Percentiles rank a stretch among this genome's conserved stretches.
Conservation (phyloP, 2,113 vertebrate species). For the Morone chrysops region DNA sequence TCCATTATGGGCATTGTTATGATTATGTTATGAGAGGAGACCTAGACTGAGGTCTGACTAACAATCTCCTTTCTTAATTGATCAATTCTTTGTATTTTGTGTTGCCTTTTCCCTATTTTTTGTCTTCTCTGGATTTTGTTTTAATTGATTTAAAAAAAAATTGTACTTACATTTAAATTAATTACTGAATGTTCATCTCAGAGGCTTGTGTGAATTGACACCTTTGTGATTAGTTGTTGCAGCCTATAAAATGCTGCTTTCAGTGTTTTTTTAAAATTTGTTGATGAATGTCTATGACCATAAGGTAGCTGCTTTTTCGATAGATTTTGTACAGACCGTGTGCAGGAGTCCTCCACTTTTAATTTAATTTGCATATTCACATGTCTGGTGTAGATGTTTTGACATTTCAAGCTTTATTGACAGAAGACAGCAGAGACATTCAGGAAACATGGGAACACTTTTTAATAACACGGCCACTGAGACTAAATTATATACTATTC, state of each 20-base stretch:
- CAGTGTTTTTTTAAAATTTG: neutral
- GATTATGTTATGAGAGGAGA: neutral
- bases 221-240: neutral
- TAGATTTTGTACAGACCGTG: neutral
- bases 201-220: neutral
- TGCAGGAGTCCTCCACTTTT: neutral
- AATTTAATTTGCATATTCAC: neutral
- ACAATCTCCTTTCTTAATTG: neutral
- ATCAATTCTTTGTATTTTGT: neutral
- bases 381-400: neutral
- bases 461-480: neutral
- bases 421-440: neutral
- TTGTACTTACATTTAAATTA: neutral
- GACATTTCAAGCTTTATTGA: neutral
- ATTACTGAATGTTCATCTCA: neutral
- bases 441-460: constrained; percentile 4
- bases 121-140: neutral
- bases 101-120: too few relatives aligned
- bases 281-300: neutral
- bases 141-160: neutral
- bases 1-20: neutral
- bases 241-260: neutral
- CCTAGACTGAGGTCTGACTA: neutral
- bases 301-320: neutral
- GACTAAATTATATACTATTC: neutral